These are phyloP conservation scores for Amia ocellicauda DNA, from an alignment of 2,113 vertebrate genomes.

Conservation along the genomic window DNA sequence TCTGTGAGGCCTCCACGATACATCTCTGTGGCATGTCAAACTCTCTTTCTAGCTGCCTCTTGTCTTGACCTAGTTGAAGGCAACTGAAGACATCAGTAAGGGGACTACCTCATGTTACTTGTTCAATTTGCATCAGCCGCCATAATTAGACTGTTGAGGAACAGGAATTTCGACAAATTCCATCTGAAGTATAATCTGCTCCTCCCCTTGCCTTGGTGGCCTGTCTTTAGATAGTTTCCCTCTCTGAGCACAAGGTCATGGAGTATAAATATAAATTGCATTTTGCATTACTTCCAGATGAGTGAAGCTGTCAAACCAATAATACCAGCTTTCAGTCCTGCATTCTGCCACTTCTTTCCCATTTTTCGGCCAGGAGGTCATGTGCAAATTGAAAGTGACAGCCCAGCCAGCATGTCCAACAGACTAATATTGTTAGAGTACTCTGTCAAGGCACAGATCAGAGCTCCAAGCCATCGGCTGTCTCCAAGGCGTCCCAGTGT, in stretches of 20 bases:
- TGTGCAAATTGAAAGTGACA: slow-evolving; percentile 98
- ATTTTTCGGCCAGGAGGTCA: slow-evolving; percentile 88
- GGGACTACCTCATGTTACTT: slow-evolving; percentile 50
- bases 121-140: slow-evolving; percentile 73
- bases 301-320: slow-evolving; percentile 98
- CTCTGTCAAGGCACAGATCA: slow-evolving; percentile 72
- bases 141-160: slow-evolving; percentile 74
- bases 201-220: slow-evolving; percentile 58
- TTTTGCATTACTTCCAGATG: slow-evolving; percentile 98
- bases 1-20: background rate
- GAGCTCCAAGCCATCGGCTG: slow-evolving; percentile 66
- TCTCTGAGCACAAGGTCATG: slow-evolving; percentile 80
- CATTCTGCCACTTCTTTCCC: slow-evolving; percentile 92
- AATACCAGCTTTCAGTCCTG: slow-evolving; percentile 91
- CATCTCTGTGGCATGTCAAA: slow-evolving; percentile 15
- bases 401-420: slow-evolving; percentile 88
- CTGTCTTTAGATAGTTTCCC: slow-evolving; percentile 80
- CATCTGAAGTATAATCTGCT: slow-evolving; percentile 69
- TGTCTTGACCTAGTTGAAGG: slow-evolving; percentile 19
- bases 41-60: slow-evolving; percentile 6
- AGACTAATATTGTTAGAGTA: slow-evolving; percentile 81
- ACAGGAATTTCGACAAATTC: slow-evolving; percentile 71
- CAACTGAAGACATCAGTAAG: slow-evolving; percentile 43
- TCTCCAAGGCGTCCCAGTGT: slow-evolving; percentile 39
- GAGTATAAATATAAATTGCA: slow-evolving; percentile 97